Evolutionary conservation across 2,113 vertebrate species (phyloP).

Genomic region (Etia nguti): DNA sequence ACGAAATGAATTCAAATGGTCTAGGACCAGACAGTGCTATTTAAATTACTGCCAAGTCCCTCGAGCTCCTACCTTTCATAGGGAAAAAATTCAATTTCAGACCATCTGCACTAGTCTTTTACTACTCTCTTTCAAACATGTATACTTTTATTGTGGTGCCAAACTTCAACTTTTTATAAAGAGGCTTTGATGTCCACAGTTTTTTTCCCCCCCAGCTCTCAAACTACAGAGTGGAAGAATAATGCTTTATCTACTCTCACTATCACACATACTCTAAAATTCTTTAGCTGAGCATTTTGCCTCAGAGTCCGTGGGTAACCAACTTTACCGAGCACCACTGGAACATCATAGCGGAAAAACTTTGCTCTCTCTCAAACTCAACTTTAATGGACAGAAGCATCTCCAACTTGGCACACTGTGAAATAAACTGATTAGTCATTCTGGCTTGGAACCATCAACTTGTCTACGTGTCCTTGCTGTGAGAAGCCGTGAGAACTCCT

Average conservation of each 20-base stretch:
- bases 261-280: neutral
- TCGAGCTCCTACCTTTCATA: slow-evolving; percentile 17
- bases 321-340: neutral
- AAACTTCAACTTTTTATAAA: neutral
- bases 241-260: neutral
- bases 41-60: slow-evolving; percentile 33
- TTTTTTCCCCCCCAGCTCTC: neutral
- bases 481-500: neutral
- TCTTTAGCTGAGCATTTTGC: neutral
- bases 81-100: neutral
- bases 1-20: slow-evolving; percentile 38
- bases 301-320: neutral
- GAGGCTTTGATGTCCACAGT: neutral
- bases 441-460: neutral
- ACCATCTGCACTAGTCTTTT: neutral
- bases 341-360: neutral
- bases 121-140: neutral
- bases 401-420: neutral
- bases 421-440: neutral
- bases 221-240: neutral
- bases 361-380: neutral
- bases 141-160: neutral
- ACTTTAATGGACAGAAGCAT: neutral
- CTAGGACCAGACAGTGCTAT: slow-evolving; percentile 28
- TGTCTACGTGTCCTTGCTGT: neutral